Evolutionary conservation across 2,888 invertebrate genomes (phyloP), one percentile per base, ranked within the genome.

Genomic region (Chrysomela aeneicollis): DNA sequence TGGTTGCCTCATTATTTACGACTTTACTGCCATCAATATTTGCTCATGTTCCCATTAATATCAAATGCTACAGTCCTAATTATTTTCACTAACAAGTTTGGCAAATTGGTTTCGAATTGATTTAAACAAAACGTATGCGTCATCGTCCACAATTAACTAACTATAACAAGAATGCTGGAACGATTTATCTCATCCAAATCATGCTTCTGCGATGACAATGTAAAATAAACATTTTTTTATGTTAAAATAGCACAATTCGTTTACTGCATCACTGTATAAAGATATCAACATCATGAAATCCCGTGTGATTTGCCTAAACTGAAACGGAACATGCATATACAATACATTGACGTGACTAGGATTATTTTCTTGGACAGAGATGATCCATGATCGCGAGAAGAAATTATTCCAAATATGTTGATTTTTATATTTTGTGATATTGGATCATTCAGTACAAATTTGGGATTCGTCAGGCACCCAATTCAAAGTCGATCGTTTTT

Each of bases 191-290:
- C 37, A 30, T 46, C 15, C 15, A 42, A 15, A 42, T 42, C 42
- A 15, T 42, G 15, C n/a, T 42, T 42, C 42, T 42, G 51, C 26
- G 57, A 52, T 42, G 57, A 62, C 58, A 62, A 62, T 9, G 32
- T 49, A 57, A 62, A 22, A 55, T 55, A 61, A 49, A 55, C 32
- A 54, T 26, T 10, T 26, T 35, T 26, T 52, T 55, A 35, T 19
- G 32, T 37, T 61, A 3, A 30, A 55, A 55, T 55, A 49, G 18
- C 35, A 54, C 6, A 15, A 54, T 17, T 47, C n/a, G 55, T 35
- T 55, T 18, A 35, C 32, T 17, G 32, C 22, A 17, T 46, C 46
- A 35, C 3, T n/a, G 42, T 42, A 15, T 2, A 42, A 4, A n/a
- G 42, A 42, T 42, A 42, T 42, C 42, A 42, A 15, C n/a, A 42